Evolutionary conservation across 1,140 invertebrate species (phyloP).

Genomic region (Ephestia elutella): DNA sequence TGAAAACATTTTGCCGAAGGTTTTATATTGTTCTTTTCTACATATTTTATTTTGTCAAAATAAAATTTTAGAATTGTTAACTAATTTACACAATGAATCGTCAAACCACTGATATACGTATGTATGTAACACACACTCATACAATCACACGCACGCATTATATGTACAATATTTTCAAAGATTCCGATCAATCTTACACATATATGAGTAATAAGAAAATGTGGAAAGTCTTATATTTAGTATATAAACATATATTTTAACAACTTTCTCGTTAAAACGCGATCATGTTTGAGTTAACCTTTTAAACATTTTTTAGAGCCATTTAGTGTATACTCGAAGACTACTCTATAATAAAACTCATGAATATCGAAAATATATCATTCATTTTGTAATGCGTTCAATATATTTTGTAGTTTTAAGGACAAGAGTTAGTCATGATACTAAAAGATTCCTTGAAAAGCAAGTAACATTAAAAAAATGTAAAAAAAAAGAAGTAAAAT

Average conservation of each 20-base stretch:
- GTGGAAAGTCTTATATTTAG: slow-evolving; percentile 25
- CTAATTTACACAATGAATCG: neutral
- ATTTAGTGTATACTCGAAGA: neutral
- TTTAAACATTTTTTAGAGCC: neutral
- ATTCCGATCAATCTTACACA: slow-evolving; percentile 19
- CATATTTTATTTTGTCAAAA: neutral
- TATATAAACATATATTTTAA: slow-evolving; percentile 8
- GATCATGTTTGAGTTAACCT: neutral
- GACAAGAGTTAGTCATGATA: too few relatives aligned
- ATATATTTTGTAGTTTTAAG: too few relatives aligned
- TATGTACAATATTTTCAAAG: slow-evolving; percentile 34
- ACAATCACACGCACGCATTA: slow-evolving; percentile 26
- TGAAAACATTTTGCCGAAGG: too few relatives aligned
- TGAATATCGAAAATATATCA: neutral
- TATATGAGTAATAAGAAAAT: slow-evolving; percentile 37
- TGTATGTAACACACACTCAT: slow-evolving; percentile 16
- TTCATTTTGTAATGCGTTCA: too few relatives aligned
- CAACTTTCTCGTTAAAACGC: neutral
- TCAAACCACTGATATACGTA: slow-evolving; percentile 3
- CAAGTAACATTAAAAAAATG: too few relatives aligned
- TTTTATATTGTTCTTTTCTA: too few relatives aligned
- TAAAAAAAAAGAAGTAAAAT: too few relatives aligned
- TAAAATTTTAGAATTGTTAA: neutral
- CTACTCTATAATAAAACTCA: neutral
- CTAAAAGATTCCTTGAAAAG: too few relatives aligned